A percentile compares a stretch with the other conserved stretches of the same genome.
Evolutionary conservation across 2,888 invertebrate species (phyloP).

Genomic region (Nephrotoma guestfalica): DNA sequence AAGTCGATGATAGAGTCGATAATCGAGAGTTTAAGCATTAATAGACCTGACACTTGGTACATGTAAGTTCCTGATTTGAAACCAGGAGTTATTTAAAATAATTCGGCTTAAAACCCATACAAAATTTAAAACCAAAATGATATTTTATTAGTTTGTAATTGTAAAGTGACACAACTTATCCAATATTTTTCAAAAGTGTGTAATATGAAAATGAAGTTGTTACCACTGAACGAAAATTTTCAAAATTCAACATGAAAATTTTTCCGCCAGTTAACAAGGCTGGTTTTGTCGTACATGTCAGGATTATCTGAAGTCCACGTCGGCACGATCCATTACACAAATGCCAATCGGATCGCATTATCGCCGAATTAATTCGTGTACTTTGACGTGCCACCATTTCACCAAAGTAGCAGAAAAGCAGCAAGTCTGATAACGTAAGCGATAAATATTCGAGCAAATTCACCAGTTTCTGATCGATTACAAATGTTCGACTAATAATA

Average conservation of each 20-base stretch:
- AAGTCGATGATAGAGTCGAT: no score
- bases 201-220: conserved; percentile 5
- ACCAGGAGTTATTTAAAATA: no score
- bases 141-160: no score
- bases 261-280: conserved; percentile 23
- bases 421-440: conserved; percentile 21
- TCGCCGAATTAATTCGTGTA: conserved; percentile 21
- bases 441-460: conserved; percentile 22
- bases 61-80: no score
- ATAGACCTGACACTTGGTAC: no score
- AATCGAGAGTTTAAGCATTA: no score
- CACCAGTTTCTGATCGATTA: conserved; percentile 12
- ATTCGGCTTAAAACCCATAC: no score
- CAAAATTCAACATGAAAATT: conserved; percentile 20
- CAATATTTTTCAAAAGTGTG: conserved; percentile 1
- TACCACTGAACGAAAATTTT: conserved; percentile 15
- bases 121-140: no score
- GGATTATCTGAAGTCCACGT: conserved; percentile 20
- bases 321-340: conserved; percentile 17
- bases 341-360: conserved; percentile 23
- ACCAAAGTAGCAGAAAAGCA: conserved; percentile 25
- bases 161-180: background rate
- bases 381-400: conserved; percentile 19
- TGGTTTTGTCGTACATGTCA: conserved; percentile 17
- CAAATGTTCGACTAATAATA: conserved; percentile 19